Evolutionary conservation across 2,888 invertebrate species (phyloP), one percentile per base, ranked within the genome.

Genomic region (Silvanus unidentatus): DNA sequence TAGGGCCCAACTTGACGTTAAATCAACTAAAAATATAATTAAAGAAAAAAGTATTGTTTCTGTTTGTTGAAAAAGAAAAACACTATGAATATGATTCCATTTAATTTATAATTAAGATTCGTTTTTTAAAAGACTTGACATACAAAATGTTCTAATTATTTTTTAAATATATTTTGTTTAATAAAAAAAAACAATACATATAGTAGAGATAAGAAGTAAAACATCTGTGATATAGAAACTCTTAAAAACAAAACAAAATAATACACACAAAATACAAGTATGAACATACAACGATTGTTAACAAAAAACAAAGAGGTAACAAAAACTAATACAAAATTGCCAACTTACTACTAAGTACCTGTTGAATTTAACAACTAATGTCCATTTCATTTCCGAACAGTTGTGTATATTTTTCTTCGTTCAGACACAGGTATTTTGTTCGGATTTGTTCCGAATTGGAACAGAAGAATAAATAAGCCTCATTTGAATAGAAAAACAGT

Each of bases 161-260:
- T 22, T 22, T 22, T 22, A 22, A 22, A 22, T 22, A 5, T 22
- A 22, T 22, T 22, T 22, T 3, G 3, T 22, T 32, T 8, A 32
- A 12, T 5, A 32, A 5, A n/a, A 32, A 12, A 12, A 5, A 32
- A 32, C 4, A n/a, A 32, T 5, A 32, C n/a, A 32, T 32, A 52
- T 59, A 64, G 58, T 64, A 64, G 62, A 62, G 65, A 66, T 68
- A 69, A 69, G 68, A 64, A 61, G 60, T 59, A 57, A 70, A 73
- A 73, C 72, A 73, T 73, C 73, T 73, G 73, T 73, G 73, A 73
- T 73, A 73, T 55, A 53, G 55, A 51, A 59, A 57, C 53, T 49
- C 47, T 55, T 55, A 59, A 53, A 50, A 50, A 42, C 47, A 47
- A 42, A 44, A 42, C n/a, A n/a, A n/a, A n/a, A n/a, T n/a, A n/a